A percentile compares a stretch with the other conserved stretches of the same genome.
phyloP scores from a whole-genome alignment of 1,140 invertebrate species.

The Patella vulgata region DNA sequence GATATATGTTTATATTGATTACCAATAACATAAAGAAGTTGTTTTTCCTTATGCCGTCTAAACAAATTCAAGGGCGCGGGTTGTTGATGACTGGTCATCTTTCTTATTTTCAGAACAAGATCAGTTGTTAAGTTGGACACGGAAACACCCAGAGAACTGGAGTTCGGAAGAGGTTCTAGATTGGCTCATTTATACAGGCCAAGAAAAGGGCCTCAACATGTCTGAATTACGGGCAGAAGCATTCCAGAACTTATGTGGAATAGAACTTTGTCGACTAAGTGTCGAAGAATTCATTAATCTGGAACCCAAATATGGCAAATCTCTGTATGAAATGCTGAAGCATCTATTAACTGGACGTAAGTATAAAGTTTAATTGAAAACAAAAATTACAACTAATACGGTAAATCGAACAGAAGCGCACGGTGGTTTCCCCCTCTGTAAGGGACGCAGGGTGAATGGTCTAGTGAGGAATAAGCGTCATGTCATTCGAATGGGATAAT shows the following conservation, averaged over 20 bases:
- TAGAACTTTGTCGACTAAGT: conserved; percentile 51
- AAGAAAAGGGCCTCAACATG: conserved; percentile 41
- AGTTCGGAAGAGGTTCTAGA: conserved; percentile 46
- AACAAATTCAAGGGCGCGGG: too few species aligned
- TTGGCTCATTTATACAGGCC: conserved; percentile 52
- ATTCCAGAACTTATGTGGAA: conserved; percentile 53
- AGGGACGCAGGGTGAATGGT: neutral
- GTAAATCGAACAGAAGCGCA: neutral
- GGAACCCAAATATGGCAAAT: conserved; percentile 50
- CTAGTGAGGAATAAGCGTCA: neutral
- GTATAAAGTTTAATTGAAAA: conserved; percentile 23
- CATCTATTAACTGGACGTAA: conserved; percentile 35
- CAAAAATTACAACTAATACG: conserved; percentile 7
- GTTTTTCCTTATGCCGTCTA: too few species aligned
- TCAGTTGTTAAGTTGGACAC: conserved; percentile 40
- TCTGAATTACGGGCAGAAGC: conserved; percentile 52
- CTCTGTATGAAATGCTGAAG: conserved; percentile 46
- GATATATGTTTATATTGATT: too few species aligned
- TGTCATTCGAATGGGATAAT: neutral
- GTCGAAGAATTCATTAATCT: conserved; percentile 44
- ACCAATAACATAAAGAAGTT: too few species aligned
- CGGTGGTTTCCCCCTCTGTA: neutral
- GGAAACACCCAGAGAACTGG: conserved; percentile 53
- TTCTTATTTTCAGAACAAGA: conserved; percentile 14
- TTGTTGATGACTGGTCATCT: too few species aligned